Base-by-base conservation (phyloP, 2,888 invertebrate species). In the Lasioglossum figueresi region DNA sequence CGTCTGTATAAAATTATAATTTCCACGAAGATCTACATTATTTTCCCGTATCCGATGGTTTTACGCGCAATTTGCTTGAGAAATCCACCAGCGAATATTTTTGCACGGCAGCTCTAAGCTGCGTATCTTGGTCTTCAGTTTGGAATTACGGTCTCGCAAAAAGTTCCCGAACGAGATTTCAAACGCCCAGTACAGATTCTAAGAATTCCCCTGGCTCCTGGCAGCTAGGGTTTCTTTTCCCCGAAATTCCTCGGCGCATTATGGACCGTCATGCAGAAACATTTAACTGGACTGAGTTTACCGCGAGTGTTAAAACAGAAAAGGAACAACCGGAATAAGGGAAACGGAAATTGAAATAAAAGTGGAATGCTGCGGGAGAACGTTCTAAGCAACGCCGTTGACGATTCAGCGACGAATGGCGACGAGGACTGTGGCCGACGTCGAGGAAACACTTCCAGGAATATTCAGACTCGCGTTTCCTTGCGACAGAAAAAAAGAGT, bases 61-160 rank as follows among this genome's bases (percentile, higher is more conserved):
- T n/a, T 0, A 31, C 59, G 2, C 48, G 72, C 75, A 78, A 84
- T 83, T 80, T 72, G 66, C 43, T 56, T 66, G 71, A 76, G 68
- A 80, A 80, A 85, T 80, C 80, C 48, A 1, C 1, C 14, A 4
- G 27, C 5, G 59, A 14, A 71, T 52, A 75, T 80, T 68, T 45
- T 16, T 43, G 16, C 27, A 63, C 27, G 8, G 14, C 31, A 48
- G 19, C n/a, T 16, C 1, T 16, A 6, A 8, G 14, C 56, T 14
- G 43, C 14, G 14, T 56, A 0, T 4, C 27, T 34, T 66, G 5
- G 40, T 73, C 73, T 66, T 66, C 56, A 68, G 73, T 76, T 63
- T 43, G 4, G 4, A 27, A 59, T 74, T 74, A 74, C 34, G 14
- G n/a, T 3, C 37, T 8, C 43, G 27, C 27, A 63, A 72, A 56